phyloP scores from a whole-genome alignment of 2,797 vertebrate species.

The Lepilemur septentrionalis region DNA sequence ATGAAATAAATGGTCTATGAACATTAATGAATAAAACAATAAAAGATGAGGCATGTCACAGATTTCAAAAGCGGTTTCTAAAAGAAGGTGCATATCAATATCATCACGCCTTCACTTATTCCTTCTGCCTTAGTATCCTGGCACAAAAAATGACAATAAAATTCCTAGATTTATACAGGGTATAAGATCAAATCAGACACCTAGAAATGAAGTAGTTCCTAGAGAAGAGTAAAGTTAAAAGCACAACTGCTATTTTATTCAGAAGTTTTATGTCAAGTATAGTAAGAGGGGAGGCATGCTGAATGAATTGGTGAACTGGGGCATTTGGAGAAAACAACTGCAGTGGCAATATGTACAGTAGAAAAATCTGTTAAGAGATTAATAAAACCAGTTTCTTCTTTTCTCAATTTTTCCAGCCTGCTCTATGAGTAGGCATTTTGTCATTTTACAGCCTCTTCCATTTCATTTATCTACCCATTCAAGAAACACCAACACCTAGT shows the following conservation, averaged over 20 bases:
- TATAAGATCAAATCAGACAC: slow-evolving; percentile 12
- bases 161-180: background rate
- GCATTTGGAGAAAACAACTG: slow-evolving; percentile 2
- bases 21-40: slow-evolving; percentile 26
- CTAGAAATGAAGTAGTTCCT: slow-evolving; percentile 39
- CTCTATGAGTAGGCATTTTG: background rate
- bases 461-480: slow-evolving; percentile 12
- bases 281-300: background rate
- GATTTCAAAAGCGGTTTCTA: slow-evolving; percentile 38
- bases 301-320: background rate
- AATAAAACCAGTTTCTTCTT: background rate
- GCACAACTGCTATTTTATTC: background rate
- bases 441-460: slow-evolving; percentile 29
- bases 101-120: background rate
- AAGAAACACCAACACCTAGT: slow-evolving; percentile 16
- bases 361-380: background rate
- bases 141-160: slow-evolving; percentile 30
- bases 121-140: background rate
- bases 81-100: background rate
- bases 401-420: background rate
- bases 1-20: background rate
- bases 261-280: slow-evolving; percentile 5
- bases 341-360: background rate
- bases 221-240: background rate
- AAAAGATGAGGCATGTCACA: slow-evolving; percentile 26